A percentile compares a stretch with the other conserved stretches of the same genome.
phyloP scores from a whole-genome alignment of 1,140 invertebrate species.

The Scaptomyza montana region DNA sequence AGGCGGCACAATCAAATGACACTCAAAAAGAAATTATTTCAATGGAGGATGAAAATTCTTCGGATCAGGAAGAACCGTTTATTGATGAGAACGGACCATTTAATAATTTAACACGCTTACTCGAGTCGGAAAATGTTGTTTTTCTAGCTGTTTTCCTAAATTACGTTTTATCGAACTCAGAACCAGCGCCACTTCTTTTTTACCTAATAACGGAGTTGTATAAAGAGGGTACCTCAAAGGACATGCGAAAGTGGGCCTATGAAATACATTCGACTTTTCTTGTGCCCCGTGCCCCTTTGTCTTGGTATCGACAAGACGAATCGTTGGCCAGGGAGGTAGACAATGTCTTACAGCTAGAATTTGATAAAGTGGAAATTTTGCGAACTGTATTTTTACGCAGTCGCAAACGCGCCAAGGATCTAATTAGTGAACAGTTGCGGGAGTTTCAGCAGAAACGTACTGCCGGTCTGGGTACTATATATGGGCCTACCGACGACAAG shows the following conservation, averaged over 20 bases:
- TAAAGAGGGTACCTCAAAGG: conserved; percentile 93
- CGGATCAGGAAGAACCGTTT: conserved; percentile 91
- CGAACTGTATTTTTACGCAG: conserved; percentile 95
- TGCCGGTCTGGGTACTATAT: conserved; percentile 94
- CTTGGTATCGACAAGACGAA: conserved; percentile 93
- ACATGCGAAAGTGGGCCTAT: conserved; percentile 98
- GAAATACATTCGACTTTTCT: conserved; percentile 99
- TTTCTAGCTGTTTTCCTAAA: conserved; percentile 95
- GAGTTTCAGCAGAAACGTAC: conserved; percentile 96
- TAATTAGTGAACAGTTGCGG: conserved; percentile 92
- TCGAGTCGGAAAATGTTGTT: conserved; percentile 88
- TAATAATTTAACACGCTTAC: conserved; percentile 88
- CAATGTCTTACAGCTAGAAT: conserved; percentile 91
- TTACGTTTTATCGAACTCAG: conserved; percentile 93
- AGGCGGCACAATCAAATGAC: conserved; percentile 71
- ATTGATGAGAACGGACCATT: conserved; percentile 92
- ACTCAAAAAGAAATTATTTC: conserved; percentile 93
- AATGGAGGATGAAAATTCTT: conserved; percentile 97
- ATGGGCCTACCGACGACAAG: conserved; percentile 93
- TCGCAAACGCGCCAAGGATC: conserved; percentile 92
- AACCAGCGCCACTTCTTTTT: conserved; percentile 93
- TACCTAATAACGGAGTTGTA: conserved; percentile 94
- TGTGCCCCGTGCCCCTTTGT: conserved; percentile 93
- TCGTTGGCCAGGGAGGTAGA: conserved; percentile 93
- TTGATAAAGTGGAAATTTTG: conserved; percentile 94